phyloP scores from a whole-genome alignment of 2,888 invertebrate species.

The Blera fallax region DNA sequence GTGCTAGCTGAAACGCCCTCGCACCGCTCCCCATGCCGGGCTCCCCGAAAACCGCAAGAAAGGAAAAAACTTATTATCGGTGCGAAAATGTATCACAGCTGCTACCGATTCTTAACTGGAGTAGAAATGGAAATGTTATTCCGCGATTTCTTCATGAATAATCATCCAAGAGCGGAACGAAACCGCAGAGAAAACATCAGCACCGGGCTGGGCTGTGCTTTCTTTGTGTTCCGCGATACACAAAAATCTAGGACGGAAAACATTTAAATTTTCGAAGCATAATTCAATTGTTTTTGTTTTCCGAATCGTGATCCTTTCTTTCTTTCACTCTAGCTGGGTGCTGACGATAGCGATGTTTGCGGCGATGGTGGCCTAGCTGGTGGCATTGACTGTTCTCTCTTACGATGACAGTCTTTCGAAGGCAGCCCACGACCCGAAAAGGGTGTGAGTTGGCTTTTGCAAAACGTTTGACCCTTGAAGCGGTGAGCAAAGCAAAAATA shows the following conservation, averaged over 20 bases:
- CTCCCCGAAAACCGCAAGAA: background rate
- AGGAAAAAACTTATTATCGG: slow-evolving; percentile 13
- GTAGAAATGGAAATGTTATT: slow-evolving; percentile 26
- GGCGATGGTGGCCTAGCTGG: background rate
- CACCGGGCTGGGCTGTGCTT: background rate
- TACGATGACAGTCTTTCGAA: slow-evolving; percentile 3
- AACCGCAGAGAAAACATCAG: slow-evolving; percentile 15
- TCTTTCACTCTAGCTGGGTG: background rate
- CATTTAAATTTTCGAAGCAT: slow-evolving; percentile 56
- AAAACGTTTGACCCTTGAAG: slow-evolving; percentile 35
- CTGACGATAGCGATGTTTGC: background rate
- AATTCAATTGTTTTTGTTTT: slow-evolving; percentile 49
- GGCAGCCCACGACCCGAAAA: background rate
- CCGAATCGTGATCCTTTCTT: background rate
- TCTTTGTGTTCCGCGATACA: background rate
- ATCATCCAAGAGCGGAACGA: slow-evolving; percentile 21
- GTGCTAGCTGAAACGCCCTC: background rate
- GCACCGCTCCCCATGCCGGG: background rate
- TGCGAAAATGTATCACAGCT: slow-evolving; percentile 28
- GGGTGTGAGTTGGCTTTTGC: background rate
- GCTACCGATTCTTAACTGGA: slow-evolving; percentile 12
- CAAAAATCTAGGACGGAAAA: slow-evolving; percentile 33
- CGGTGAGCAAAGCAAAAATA: background rate
- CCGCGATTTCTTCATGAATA: slow-evolving; percentile 43
- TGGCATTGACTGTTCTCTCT: background rate